Conservation (phyloP, 1,140 invertebrate genomes). For the Leptestheria dahalacensis region DNA sequence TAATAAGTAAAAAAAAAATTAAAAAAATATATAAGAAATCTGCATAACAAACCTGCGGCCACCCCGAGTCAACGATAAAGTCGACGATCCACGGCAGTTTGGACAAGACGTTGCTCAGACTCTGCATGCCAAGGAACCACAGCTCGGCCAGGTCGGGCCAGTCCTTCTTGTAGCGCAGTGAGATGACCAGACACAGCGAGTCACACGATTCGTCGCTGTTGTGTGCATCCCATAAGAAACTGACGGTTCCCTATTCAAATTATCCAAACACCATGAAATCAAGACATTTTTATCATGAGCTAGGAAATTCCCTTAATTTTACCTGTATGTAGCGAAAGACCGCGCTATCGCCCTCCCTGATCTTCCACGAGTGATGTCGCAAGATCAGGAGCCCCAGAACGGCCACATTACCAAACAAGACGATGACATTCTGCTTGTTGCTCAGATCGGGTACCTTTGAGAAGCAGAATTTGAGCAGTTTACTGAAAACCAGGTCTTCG, state of each 20-base stretch:
- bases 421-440: constrained; percentile 63
- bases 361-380: constrained; percentile 42
- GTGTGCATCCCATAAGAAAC: constrained; percentile 84
- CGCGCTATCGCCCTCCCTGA: constrained; percentile 19
- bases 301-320: constrained; percentile 43
- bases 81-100: constrained; percentile 75
- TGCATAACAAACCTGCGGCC: constrained; percentile 69
- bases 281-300: too few species aligned
- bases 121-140: constrained; percentile 89
- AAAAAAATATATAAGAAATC: too few species aligned
- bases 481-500: constrained; percentile 54
- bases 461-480: constrained; percentile 69
- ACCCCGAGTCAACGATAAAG: constrained; percentile 80
- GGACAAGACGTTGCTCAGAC: constrained; percentile 59
- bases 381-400: constrained; percentile 65
- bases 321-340: constrained; percentile 54
- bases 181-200: constrained; percentile 50
- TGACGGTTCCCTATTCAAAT: constrained; percentile 40
- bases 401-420: constrained; percentile 66
- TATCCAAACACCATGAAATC: constrained; percentile 13
- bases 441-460: constrained; percentile 70
- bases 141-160: constrained; percentile 80
- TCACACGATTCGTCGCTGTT: constrained; percentile 60
- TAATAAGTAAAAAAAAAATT: too few species aligned
- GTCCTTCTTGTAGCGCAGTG: constrained; percentile 65